A percentile compares a stretch with the other conserved stretches of the same genome.
phyloP scores from a whole-genome alignment of 2,888 invertebrate genomes.

The Melieria crassipennis region DNA sequence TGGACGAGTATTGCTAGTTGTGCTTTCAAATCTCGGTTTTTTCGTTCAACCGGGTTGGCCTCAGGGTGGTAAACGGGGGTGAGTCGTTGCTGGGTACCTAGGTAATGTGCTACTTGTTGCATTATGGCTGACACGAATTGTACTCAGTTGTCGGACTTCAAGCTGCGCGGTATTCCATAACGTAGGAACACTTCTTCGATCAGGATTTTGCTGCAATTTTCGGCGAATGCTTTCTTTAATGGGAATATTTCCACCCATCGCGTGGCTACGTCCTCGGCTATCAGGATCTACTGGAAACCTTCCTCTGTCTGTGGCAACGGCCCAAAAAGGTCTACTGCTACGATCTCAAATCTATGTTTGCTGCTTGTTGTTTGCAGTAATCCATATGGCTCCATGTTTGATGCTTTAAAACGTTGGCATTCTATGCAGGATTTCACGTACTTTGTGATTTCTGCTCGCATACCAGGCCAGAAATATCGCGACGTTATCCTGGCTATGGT shows the following conservation, averaged over 20 bases:
- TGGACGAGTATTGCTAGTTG: constrained; percentile 32
- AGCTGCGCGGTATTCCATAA: constrained; percentile 52
- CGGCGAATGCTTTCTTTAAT: constrained; percentile 49
- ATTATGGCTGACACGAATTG: no score
- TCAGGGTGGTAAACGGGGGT: no score
- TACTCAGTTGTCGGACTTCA: no score
- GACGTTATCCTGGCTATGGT: constrained; percentile 27
- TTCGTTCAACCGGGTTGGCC: no score
- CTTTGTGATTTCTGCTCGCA: constrained; percentile 35
- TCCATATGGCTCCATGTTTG: constrained; percentile 41
- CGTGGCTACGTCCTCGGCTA: constrained; percentile 48
- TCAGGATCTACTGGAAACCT: constrained; percentile 48
- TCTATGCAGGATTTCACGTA: constrained; percentile 36
- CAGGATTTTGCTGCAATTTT: constrained; percentile 48
- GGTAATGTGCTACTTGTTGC: no score
- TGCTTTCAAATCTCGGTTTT: constrained; percentile 32
- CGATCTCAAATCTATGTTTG: constrained; percentile 40
- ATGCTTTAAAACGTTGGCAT: constrained; percentile 40
- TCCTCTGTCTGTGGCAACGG: constrained; percentile 38
- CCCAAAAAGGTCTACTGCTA: constrained; percentile 43
- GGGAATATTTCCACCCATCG: constrained; percentile 54
- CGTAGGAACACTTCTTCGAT: constrained; percentile 56
- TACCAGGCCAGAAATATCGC: constrained; percentile 41
- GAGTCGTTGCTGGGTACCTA: no score
- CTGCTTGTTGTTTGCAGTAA: constrained; percentile 40